Evolutionary conservation across 92 coral and sea anemone species (phyloP), one percentile per base, ranked within the genome.

Genomic region (Muricea muricata): DNA sequence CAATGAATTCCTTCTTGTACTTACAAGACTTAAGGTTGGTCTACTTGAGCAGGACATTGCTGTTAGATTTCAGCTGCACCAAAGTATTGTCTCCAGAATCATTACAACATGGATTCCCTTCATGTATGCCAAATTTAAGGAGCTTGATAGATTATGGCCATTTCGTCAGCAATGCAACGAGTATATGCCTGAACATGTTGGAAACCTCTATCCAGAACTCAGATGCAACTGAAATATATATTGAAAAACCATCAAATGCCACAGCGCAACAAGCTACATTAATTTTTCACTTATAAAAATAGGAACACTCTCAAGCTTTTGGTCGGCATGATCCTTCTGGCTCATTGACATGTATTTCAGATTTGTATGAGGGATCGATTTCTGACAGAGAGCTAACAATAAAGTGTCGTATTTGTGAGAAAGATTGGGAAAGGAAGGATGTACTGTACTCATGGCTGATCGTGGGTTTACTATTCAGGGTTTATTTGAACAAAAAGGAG

Each of bases 401-500:
- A n/a, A n/a, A n/a, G n/a, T n/a, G n/a, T n/a, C n/a, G n/a, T n/a
- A n/a, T n/a, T n/a, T n/a, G n/a, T n/a, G n/a, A n/a, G n/a, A n/a
- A n/a, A n/a, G n/a, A n/a, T n/a, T n/a, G n/a, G n/a, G n/a, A 45
- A 45, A 1, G 9, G 50, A 13, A 45, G 50, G 14, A 45, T 45
- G 50, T 13, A n/a, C n/a, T n/a, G n/a, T n/a, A 2, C 14, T 5
- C 14, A 45, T 45, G 50, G 50, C 50, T 45, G 50, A 47, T 26
- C 61, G 46, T 10, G 47, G 56, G 54, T 69, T 45, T 17, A 45
- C 9, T 2, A 45, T 45, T 1, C 50, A 45, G 9, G 91, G 83
- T 28, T 73, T 87, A 78, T 65, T 91, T 15, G 94, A 80, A 0
- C 50, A 12, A 20, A 91, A 91, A 74, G 91, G 91, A 42, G 91